These are phyloP conservation scores for Rhyacichthys aspro DNA, from an alignment of 2,797 vertebrate genomes.

Conservation along the genomic window DNA sequence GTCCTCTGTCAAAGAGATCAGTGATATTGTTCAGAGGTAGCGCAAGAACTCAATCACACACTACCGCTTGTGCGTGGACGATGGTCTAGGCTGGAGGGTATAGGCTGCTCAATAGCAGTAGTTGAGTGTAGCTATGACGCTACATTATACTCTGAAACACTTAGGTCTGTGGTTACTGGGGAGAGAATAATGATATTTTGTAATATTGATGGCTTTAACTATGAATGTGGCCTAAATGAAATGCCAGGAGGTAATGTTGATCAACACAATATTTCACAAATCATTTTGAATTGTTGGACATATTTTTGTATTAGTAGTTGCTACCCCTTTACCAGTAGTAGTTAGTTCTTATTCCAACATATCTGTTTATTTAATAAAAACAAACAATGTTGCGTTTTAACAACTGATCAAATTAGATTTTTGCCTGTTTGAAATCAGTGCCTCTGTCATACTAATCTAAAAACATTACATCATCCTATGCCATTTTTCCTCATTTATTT, in stretches of 20 bases:
- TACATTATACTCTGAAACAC: slow-evolving; percentile 40
- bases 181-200: slow-evolving; percentile 50
- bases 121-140: slow-evolving; percentile 32
- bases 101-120: slow-evolving; percentile 18
- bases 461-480: slow-evolving; percentile 5
- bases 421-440: slow-evolving; percentile 23
- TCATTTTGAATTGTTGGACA: slow-evolving; percentile 52
- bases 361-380: neutral
- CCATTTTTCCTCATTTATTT: slow-evolving; percentile 19
- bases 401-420: slow-evolving; percentile 21
- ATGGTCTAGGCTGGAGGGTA: slow-evolving; percentile 21
- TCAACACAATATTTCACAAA: slow-evolving; percentile 61
- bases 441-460: slow-evolving; percentile 20
- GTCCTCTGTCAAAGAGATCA: slow-evolving; percentile 96
- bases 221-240: slow-evolving; percentile 52
- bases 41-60: slow-evolving; percentile 57
- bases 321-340: slow-evolving; percentile 10
- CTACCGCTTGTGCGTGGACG: slow-evolving; percentile 22
- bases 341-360: neutral
- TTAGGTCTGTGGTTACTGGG: slow-evolving; percentile 62
- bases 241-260: slow-evolving; percentile 43
- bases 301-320: slow-evolving; percentile 42
- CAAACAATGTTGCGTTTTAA: slow-evolving; percentile 14
- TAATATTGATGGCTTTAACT: slow-evolving; percentile 60
- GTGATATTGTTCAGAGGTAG: slow-evolving; percentile 99